These are phyloP conservation scores for Chrysomela aeneicollis DNA, from an alignment of 2,888 invertebrate species.

Conservation along the genomic window DNA sequence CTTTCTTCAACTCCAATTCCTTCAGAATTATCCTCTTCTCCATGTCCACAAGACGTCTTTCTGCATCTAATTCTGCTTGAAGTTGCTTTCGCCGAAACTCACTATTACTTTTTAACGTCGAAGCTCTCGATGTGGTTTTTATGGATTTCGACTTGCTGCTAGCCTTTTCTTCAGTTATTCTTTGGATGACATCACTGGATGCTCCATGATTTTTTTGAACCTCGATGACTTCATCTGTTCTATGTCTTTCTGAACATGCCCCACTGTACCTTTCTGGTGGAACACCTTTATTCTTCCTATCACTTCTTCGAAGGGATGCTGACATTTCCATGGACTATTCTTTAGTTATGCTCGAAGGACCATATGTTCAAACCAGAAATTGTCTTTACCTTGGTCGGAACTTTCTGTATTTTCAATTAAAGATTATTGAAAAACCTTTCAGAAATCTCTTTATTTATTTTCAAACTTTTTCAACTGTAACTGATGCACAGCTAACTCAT, in stretches of 20 bases:
- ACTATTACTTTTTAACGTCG: not conserved
- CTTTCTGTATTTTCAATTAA: no score
- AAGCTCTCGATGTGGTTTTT: not conserved
- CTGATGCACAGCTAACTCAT: no score
- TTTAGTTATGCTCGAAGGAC: no score
- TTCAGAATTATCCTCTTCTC: not conserved
- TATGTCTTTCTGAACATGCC: no score
- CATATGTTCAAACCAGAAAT: slow-evolving; percentile 34
- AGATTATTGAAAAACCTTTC: no score
- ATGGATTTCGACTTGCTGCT: not conserved
- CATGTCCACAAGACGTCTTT: not conserved
- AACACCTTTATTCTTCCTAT: no score
- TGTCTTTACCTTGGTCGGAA: no score
- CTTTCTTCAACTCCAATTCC: not conserved
- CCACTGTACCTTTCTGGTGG: no score
- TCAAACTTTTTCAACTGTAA: no score
- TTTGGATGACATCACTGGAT: not conserved
- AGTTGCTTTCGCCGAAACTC: not conserved
- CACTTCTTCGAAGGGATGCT: no score
- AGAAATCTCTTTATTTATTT: no score
- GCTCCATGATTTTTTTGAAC: not conserved
- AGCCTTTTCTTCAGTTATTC: not conserved
- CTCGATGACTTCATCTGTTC: not conserved
- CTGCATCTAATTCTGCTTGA: not conserved
- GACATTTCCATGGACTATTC: no score